phyloP scores from a whole-genome alignment of 2,888 invertebrate species.

The Hecatera dysodea region DNA sequence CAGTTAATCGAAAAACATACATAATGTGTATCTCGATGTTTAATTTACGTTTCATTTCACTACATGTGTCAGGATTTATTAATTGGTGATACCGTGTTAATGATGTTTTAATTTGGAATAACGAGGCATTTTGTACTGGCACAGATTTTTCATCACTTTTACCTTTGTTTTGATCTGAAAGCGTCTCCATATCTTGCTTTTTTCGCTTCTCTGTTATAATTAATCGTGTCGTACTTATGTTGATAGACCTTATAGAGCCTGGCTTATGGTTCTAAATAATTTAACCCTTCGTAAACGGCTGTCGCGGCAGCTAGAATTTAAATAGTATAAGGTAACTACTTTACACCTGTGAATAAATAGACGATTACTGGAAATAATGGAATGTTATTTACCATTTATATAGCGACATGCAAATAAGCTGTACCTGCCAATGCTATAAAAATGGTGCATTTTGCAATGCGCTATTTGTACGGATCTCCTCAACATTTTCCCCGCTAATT shows the following conservation, averaged over 20 bases:
- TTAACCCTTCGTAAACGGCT: background rate
- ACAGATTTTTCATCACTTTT: constrained; percentile 1
- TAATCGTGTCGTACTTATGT: background rate
- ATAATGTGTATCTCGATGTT: constrained; percentile 5
- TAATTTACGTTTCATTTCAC: constrained; percentile 23
- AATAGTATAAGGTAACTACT: background rate
- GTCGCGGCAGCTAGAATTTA: too few species aligned
- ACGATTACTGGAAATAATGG: background rate
- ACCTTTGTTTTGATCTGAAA: background rate
- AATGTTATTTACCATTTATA: background rate
- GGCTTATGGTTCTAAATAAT: background rate
- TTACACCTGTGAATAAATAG: background rate
- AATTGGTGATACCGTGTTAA: constrained; percentile 14
- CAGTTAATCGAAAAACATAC: constrained; percentile 42
- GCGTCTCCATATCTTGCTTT: background rate
- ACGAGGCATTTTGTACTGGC: background rate
- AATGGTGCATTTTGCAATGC: constrained; percentile 12
- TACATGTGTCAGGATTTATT: constrained; percentile 13
- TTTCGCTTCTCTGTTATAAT: background rate
- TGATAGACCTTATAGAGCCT: background rate
- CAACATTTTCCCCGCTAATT: constrained; percentile 38
- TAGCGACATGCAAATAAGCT: background rate
- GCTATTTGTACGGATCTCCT: constrained; percentile 20
- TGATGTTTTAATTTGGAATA: constrained; percentile 6
- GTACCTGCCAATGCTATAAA: background rate